These are phyloP conservation scores for Drosophila varians DNA, from an alignment of 1,140 invertebrate species.

Conservation along the genomic window DNA sequence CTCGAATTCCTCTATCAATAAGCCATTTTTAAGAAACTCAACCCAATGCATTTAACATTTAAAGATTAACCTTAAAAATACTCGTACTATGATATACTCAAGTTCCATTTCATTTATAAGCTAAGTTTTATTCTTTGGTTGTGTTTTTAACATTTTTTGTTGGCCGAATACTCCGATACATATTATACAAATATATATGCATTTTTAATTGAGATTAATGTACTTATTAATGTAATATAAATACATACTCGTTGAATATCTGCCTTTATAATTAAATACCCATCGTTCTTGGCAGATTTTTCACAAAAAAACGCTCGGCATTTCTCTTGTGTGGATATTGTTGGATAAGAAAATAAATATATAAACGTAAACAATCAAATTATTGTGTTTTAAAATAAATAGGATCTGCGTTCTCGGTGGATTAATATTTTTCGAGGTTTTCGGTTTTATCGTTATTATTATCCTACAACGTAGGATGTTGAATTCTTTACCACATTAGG, in stretches of 20 bases:
- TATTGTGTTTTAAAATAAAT: no score
- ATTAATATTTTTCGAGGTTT: no score
- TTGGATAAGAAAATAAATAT: conserved; percentile 29
- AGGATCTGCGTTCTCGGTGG: no score
- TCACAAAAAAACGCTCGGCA: conserved; percentile 3
- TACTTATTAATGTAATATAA: conserved; percentile 1
- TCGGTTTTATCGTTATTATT: no score
- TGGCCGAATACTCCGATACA: neutral
- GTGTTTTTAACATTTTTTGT: conserved; percentile 45
- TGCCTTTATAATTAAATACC: neutral
- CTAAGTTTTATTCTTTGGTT: conserved; percentile 45
- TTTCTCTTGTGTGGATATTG: conserved; percentile 21
- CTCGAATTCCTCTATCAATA: conserved; percentile 17
- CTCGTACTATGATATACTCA: conserved; percentile 23
- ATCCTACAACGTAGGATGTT: no score
- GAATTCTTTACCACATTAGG: no score
- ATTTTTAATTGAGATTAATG: conserved; percentile 10
- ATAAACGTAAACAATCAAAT: conserved; percentile 17
- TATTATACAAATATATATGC: neutral
- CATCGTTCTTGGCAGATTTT: neutral
- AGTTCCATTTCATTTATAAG: conserved; percentile 1
- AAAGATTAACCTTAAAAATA: conserved; percentile 2
- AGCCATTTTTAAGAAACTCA: neutral
- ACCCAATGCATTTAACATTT: conserved; percentile 44
- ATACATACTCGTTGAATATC: neutral